These are phyloP conservation scores for Lethrus apterus DNA, from an alignment of 1,140 invertebrate species.

Conservation along the genomic window DNA sequence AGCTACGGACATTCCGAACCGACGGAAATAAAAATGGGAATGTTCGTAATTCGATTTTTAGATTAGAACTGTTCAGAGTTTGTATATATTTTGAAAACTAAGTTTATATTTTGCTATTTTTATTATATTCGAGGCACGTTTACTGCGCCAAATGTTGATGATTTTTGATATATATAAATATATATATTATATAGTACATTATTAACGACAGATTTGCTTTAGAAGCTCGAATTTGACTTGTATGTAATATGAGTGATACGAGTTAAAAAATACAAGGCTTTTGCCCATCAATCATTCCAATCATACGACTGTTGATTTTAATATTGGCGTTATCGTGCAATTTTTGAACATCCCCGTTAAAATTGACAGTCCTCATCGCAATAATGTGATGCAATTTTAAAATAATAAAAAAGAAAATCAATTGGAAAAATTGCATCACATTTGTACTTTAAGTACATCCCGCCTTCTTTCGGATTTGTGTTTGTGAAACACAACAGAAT, in stretches of 20 bases:
- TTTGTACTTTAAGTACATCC: background rate
- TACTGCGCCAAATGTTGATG: slow-evolving; percentile 1
- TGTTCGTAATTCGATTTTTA: slow-evolving; percentile 6
- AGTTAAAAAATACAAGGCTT: slow-evolving; percentile 9
- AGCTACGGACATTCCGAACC: slow-evolving; percentile 1
- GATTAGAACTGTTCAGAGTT: slow-evolving; percentile 13
- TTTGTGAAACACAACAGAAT: background rate
- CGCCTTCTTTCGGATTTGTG: background rate
- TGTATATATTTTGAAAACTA: slow-evolving; percentile 26
- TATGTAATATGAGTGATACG: slow-evolving; percentile 21
- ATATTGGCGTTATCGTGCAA: background rate
- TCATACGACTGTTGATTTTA: slow-evolving; percentile 7
- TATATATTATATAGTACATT: slow-evolving; percentile 18
- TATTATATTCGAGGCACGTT: slow-evolving; percentile 4
- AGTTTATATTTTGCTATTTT: slow-evolving; percentile 25
- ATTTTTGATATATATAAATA: slow-evolving; percentile 18
- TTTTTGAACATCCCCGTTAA: background rate
- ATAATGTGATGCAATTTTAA: background rate
- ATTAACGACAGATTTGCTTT: slow-evolving; percentile 4
- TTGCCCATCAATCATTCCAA: slow-evolving; percentile 20
- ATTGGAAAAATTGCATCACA: background rate
- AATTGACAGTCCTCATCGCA: background rate
- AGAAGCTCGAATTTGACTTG: slow-evolving; percentile 18
- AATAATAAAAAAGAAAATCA: background rate
- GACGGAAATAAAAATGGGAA: background rate